Conservation (phyloP, 2,113 vertebrate species). For the Haemorhous mexicanus region DNA sequence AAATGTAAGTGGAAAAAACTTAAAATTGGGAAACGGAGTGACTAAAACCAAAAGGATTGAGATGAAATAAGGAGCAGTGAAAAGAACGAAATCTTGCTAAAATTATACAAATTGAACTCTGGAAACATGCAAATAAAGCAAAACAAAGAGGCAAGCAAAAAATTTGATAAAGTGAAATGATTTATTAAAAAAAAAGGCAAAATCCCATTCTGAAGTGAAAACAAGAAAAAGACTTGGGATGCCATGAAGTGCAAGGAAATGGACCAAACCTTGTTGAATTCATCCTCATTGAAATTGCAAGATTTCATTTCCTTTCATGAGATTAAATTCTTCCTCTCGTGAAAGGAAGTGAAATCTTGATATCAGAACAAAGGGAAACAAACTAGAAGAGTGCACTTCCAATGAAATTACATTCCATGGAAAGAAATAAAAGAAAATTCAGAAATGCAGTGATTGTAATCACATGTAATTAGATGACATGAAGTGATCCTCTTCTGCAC, state of each 20-base stretch:
- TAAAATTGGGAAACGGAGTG: not conserved
- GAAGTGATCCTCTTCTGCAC: not conserved
- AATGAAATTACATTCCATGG: not conserved
- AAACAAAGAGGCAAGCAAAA: not conserved
- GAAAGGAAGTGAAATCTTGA: not conserved
- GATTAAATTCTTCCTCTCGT: not conserved
- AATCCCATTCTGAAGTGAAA: not conserved
- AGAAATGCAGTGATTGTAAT: not conserved
- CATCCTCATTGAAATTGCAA: not conserved
- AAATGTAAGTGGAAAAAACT: not conserved
- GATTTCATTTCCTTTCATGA: not conserved
- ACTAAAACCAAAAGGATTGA: not conserved
- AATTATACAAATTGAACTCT: not conserved
- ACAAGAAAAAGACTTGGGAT: not conserved
- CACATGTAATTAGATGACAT: not conserved
- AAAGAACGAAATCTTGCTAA: not conserved
- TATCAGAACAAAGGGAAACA: not conserved
- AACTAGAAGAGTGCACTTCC: not conserved
- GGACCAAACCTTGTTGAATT: not conserved
- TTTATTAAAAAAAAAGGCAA: not conserved
- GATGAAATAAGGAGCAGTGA: not conserved
- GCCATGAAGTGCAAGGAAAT: not conserved
- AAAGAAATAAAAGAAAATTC: not conserved
- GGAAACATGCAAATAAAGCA: fast-evolving
- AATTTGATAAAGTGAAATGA: not conserved